Conservation (phyloP, 2,797 vertebrate species). For the Liasis olivaceus region DNA sequence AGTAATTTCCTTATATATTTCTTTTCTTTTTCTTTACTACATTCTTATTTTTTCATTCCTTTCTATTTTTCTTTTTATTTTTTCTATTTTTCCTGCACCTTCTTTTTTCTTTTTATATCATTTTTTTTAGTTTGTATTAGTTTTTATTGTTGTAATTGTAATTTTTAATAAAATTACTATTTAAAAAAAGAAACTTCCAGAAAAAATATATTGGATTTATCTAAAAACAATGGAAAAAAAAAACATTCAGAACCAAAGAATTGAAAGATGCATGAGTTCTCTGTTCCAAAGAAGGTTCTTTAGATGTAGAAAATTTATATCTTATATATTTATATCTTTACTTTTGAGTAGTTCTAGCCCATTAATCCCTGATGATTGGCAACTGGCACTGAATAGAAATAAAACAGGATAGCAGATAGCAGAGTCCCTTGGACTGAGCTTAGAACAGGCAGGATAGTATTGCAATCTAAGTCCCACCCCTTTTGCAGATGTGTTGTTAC, state of each 20-base stretch:
- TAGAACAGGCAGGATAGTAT: not conserved
- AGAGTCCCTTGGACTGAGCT: not conserved
- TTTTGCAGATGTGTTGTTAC: not conserved
- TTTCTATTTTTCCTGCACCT: no score
- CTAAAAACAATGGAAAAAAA: not conserved
- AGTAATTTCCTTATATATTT: no score
- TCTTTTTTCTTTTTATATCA: no score
- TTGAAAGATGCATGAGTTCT: not conserved
- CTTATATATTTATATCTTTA: not conserved
- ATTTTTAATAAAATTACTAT: not conserved
- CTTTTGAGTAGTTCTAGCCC: not conserved
- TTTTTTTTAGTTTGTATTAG: no score
- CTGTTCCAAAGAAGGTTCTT: not conserved
- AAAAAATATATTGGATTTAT: not conserved
- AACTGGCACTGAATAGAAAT: not conserved
- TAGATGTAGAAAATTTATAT: not conserved
- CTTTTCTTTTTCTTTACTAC: no score
- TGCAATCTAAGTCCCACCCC: not conserved
- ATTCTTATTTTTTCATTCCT: no score
- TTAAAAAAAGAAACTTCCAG: not conserved
- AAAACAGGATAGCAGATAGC: not conserved
- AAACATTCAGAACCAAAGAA: not conserved
- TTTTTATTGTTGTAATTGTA: not conserved
- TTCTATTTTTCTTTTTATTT: no score
- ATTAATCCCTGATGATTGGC: not conserved